Conservation (phyloP, 2,113 vertebrate species). For the Solea solea region DNA sequence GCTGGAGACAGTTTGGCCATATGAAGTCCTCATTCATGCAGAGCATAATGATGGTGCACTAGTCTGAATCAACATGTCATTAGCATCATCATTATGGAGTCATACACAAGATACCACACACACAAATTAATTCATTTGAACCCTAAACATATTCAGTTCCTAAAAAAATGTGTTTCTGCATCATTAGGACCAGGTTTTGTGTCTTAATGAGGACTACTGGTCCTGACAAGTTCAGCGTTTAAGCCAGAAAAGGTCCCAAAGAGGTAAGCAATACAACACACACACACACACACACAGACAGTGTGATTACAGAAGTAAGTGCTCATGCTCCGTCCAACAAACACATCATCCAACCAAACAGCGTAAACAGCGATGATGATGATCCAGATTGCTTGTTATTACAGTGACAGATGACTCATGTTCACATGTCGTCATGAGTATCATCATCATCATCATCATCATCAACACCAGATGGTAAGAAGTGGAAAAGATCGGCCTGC, state of each 20-base stretch:
- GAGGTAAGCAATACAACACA: background rate
- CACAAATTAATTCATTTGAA: background rate
- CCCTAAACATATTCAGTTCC: no score
- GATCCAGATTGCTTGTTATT: constrained; percentile 29
- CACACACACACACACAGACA: constrained; percentile 18
- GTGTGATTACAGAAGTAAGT: constrained; percentile 47
- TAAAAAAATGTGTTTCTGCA: no score
- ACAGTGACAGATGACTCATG: constrained; percentile 42
- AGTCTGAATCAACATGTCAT: constrained; percentile 51
- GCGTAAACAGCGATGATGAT: constrained; percentile 12
- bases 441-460: constrained; percentile 21
- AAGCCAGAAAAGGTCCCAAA: no score
- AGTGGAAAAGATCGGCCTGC: constrained; percentile 3
- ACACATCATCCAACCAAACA: constrained; percentile 19
- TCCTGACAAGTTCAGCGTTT: no score
- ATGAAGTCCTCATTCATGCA: constrained; percentile 34
- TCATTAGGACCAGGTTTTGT: no score
- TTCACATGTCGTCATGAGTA: constrained; percentile 15
- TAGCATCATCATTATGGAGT: constrained; percentile 49
- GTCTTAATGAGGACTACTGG: no score
- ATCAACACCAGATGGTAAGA: constrained; percentile 1
- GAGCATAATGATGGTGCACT: constrained; percentile 41
- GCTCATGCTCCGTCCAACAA: constrained; percentile 24
- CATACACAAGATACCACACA: background rate
- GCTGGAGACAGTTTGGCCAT: constrained; percentile 14